Evolutionary conservation across 2,888 invertebrate species (phyloP), one percentile per base, ranked within the genome.

Genomic region (Auanema freiburgensis): DNA sequence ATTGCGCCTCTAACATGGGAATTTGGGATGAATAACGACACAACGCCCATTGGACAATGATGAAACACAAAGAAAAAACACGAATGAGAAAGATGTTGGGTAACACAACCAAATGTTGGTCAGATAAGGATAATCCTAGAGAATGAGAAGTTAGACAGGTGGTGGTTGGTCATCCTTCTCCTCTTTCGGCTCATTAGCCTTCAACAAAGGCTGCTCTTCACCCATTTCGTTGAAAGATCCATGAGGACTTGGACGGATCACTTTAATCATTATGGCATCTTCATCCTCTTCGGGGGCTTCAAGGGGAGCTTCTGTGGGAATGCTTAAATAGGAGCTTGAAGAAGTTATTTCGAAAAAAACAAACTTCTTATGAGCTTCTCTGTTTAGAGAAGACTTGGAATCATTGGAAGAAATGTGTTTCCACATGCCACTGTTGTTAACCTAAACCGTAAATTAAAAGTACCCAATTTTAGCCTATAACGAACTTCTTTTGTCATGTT

Each of bases 401-500:
- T 80, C 82, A 12, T 50, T 64, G 44, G 72, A 74, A 8, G 74
- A 69, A 50, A 83, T 83, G 61, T 83, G 81, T 57, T 79, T 91
- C 95, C 95, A 96, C 81, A 95, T 91, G 41, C 92, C 33, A 91
- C 91, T 74, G 50, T 72, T 69, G 59, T 80, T 79, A 52, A 76
- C 62, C 65, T 62, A 93, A 91, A 85, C 94, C 93, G 84, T 93
- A 93, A 4, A 55, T 41, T 41, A 16, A 41, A n/a, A 11, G 12
- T 5, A 3, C n/a, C n/a, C 4, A 52, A 21, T 21, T 46, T 46
- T 5, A 21, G 4, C 6, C 8, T 46, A 46, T 21, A 18, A 46
- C 46, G n/a, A 24, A 95, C 91, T 85, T 95, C 95, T 84, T 95
- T 93, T 6, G 92, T 90, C 83, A 94, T 91, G 84, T 92, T 93